Evolutionary conservation across 2,113 vertebrate species (phyloP).

Genomic region (crab-eating macaque (Macaca fascicularis)): DNA sequence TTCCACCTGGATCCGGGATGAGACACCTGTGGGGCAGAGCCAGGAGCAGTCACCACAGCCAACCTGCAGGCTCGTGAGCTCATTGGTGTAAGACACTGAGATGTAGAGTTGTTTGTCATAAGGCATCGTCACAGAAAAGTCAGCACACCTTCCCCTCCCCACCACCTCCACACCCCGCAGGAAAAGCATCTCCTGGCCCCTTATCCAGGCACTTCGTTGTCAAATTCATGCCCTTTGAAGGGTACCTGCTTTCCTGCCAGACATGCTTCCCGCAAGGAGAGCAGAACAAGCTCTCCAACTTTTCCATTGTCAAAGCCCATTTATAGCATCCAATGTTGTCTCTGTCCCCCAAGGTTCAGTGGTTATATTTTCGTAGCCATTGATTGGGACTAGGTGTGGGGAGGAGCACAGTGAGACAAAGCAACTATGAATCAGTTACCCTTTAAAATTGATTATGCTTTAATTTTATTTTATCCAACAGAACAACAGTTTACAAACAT

Average conservation of each 20-base stretch:
- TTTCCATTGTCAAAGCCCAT: not conserved
- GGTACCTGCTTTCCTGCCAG: not conserved
- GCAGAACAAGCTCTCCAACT: not conserved
- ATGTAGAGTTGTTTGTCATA: not conserved
- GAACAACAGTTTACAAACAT: not conserved
- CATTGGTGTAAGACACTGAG: not conserved
- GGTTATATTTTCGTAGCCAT: not conserved
- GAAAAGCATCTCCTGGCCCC: not conserved
- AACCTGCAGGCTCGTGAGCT: not conserved
- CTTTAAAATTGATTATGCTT: conserved; percentile 16
- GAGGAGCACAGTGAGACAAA: not conserved
- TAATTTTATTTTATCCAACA: not conserved
- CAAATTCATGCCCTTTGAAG: not conserved
- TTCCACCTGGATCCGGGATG: not conserved
- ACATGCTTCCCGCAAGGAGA: not conserved
- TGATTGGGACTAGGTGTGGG: fast-evolving
- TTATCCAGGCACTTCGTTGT: not conserved
- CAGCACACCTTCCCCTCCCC: not conserved
- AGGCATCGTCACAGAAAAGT: not conserved
- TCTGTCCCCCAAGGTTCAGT: not conserved
- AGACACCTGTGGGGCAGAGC: not conserved
- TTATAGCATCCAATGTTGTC: not conserved
- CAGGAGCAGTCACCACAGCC: not conserved
- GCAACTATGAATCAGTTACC: conserved; percentile 19
- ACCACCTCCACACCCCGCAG: fast-evolving